These are phyloP conservation scores for Pheucticus melanocephalus DNA, from an alignment of 2,113 vertebrate species.

Conservation along the genomic window DNA sequence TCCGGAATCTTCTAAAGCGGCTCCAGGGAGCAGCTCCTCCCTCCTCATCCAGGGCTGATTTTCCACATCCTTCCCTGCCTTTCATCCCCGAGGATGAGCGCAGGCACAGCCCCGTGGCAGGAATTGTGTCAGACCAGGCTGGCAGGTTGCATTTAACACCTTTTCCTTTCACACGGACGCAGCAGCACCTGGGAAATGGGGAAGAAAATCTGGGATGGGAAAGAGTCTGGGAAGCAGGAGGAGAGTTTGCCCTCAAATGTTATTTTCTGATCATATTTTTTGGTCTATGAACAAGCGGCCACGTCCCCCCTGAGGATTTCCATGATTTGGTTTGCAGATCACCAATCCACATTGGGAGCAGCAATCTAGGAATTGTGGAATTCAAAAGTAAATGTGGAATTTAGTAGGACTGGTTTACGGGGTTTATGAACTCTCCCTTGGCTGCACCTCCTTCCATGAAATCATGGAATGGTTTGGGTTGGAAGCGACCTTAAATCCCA, in stretches of 20 bases:
- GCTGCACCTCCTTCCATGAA: background rate
- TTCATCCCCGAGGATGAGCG: rapidly evolving
- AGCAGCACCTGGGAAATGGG: background rate
- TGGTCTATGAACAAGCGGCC: rapidly evolving
- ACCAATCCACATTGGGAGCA: rapidly evolving
- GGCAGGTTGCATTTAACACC: background rate
- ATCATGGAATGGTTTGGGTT: background rate
- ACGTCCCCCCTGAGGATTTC: background rate
- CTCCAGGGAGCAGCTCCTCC: background rate
- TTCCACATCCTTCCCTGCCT: background rate
- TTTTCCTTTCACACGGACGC: background rate
- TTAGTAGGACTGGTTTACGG: rapidly evolving
- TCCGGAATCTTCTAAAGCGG: background rate
- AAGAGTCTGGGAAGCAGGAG: background rate
- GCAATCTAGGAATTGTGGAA: background rate
- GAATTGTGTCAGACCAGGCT: background rate
- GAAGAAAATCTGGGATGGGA: no score
- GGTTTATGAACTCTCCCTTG: background rate
- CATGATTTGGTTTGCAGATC: background rate
- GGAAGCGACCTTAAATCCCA: background rate
- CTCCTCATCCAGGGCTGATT: background rate
- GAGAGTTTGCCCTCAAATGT: rapidly evolving
- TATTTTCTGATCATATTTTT: background rate
- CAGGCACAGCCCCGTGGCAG: background rate
- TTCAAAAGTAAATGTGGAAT: background rate